Evolutionary conservation across 2,113 vertebrate species (phyloP).

Genomic region (Motacilla tschutschensis): DNA sequence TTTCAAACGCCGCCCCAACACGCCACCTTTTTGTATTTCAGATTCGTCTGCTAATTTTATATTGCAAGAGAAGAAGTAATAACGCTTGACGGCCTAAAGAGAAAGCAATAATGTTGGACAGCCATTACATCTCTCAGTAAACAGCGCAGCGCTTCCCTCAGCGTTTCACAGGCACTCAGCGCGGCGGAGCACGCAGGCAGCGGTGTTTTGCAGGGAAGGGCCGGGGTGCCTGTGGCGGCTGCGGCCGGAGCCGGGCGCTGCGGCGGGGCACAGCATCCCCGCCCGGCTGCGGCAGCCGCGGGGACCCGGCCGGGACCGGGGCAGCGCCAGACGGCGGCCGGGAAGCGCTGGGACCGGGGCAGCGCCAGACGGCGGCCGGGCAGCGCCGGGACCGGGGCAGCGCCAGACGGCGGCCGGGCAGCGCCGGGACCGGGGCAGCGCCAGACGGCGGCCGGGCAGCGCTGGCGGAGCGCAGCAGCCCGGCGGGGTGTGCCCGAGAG

Average conservation of each 20-base stretch:
- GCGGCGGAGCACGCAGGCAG: fast-evolving
- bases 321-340: neutral
- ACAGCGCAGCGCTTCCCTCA: neutral
- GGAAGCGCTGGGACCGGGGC: neutral
- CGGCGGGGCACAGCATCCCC: fast-evolving
- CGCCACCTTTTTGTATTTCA: neutral
- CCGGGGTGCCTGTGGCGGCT: fast-evolving
- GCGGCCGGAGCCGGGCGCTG: neutral
- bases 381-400: neutral
- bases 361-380: no score
- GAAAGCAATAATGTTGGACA: neutral
- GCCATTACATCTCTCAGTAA: fast-evolving
- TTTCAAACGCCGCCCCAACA: neutral
- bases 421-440: neutral
- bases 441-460: no score
- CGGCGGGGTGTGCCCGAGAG: fast-evolving
- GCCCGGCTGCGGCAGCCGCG: neutral
- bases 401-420: no score
- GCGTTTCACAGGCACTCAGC: fast-evolving
- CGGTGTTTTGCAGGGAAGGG: fast-evolving
- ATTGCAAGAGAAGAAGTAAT: neutral
- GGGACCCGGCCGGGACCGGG: neutral
- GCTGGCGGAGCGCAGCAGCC: fast-evolving
- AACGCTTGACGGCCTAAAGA: neutral
- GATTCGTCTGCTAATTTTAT: neutral